Evolutionary conservation across 2,888 invertebrate species (phyloP), one percentile per base, ranked within the genome.

Genomic region (Platerodrilus igneus): DNA sequence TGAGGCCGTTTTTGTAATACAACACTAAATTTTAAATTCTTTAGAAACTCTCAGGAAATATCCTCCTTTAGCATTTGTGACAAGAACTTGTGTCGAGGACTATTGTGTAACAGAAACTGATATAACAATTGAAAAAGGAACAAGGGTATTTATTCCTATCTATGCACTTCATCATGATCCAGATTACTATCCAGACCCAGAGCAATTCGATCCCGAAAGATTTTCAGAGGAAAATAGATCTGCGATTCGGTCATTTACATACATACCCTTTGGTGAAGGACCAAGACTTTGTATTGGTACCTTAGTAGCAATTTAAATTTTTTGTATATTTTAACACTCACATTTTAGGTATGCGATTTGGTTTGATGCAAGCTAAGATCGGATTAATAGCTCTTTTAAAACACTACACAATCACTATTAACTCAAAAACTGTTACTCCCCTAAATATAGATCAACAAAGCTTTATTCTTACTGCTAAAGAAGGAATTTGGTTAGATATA

Each of bases 181-280:
- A 4, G 57, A 58, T 34, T 53, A 55, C 35, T 59, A 55, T 34
- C 74, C 77, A 0, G 42, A 65, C 14, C 63, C 65, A 2, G 37
- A 52, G 3, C 48, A 46, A 18, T 65, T 64, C 36, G 69, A 81
- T 7, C 82, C 83, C 0, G 69, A 76, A 1, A 68, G 68, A 18
- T 72, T 74, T 37, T 71, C 72, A 14, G 75, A 74, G 2, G 31
- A 21, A 31, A 31, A 31, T 3, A 31, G n/a, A n/a, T 11, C 2
- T 8, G 5, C 2, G 7, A 25, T 45, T 66, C 70, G 0, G 28
- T 69, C 68, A 1, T 74, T 70, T 45, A 68, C 71, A 37, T 75
- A 72, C 69, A 66, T 76, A 64, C 75, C 76, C 1, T 76, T 76
- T 54, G 76, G 76, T 3, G 76, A 74, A 57, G 76, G 76, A 1